Percentiles rank a stretch among this genome's conserved stretches.
Conservation (phyloP, 2,113 vertebrate species). For the Mugil cephalus region DNA sequence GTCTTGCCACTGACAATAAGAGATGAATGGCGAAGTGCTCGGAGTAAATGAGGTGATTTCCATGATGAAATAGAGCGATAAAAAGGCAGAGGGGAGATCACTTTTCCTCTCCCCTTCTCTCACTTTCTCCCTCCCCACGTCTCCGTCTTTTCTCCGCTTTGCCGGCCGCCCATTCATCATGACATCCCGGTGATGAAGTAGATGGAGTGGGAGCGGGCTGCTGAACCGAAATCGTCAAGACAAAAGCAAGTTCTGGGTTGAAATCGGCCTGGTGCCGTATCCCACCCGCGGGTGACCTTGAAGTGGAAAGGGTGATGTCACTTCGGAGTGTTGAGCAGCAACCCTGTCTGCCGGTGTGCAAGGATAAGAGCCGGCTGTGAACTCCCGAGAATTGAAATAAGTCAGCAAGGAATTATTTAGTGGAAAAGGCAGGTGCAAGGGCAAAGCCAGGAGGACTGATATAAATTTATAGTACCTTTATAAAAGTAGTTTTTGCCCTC, state of each 20-base stretch:
- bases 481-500: conserved; percentile 13
- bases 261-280: conserved; percentile 16
- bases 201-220: conserved; percentile 38
- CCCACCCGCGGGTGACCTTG: conserved; percentile 64
- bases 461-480: conserved; percentile 23
- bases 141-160: conserved; percentile 47
- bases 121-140: conserved; percentile 22
- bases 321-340: conserved; percentile 37
- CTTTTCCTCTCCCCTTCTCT: conserved; percentile 52
- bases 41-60: conserved; percentile 82
- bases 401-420: conserved; percentile 59
- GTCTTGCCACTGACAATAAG: conserved; percentile 72
- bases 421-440: conserved; percentile 58
- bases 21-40: conserved; percentile 78
- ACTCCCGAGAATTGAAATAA: conserved; percentile 43
- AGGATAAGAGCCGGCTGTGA: conserved; percentile 42
- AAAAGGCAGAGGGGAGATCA: conserved; percentile 72
- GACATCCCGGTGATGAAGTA: conserved; percentile 62
- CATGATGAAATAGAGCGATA: conserved; percentile 83
- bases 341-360: neutral
- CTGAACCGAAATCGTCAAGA: conserved; percentile 48
- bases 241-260: conserved; percentile 38
- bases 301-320: conserved; percentile 42
- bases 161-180: conserved; percentile 66
- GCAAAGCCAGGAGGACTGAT: conserved; percentile 28